Conservation (phyloP, 2,113 vertebrate genomes). For the Stomatorhinus ivindoensis region DNA sequence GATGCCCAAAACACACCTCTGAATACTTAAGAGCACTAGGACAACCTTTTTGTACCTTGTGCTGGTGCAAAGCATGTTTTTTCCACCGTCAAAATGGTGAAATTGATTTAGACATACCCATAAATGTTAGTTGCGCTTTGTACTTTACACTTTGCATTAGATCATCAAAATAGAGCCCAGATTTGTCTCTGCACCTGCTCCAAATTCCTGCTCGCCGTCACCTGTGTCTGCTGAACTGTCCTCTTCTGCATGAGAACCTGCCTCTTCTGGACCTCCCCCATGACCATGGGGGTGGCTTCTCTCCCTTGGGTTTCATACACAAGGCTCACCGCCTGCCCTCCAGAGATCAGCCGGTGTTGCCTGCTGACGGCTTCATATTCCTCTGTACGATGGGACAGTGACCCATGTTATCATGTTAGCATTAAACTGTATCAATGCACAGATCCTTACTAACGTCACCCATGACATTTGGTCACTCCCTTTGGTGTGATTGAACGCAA, state of each 20-base stretch:
- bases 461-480: not conserved
- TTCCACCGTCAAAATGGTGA: too few relatives aligned
- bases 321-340: constrained; percentile 64
- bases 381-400: constrained; percentile 54
- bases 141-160: too few relatives aligned
- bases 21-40: too few relatives aligned
- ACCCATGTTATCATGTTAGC: not conserved
- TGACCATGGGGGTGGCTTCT: constrained; percentile 60
- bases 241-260: constrained; percentile 74
- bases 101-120: too few relatives aligned
- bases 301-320: constrained; percentile 69
- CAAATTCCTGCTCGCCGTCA: constrained; percentile 68
- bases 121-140: too few relatives aligned
- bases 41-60: too few relatives aligned
- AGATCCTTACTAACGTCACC: not conserved
- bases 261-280: constrained; percentile 68
- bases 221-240: constrained; percentile 73
- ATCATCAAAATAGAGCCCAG: too few relatives aligned
- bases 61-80: too few relatives aligned
- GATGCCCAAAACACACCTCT: too few relatives aligned
- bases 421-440: not conserved
- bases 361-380: constrained; percentile 80
- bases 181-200: constrained; percentile 67
- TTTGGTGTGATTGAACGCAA: not conserved
- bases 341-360: constrained; percentile 72